Evolutionary conservation across 2,888 invertebrate genomes (phyloP).

Genomic region (Torymus tubicola): DNA sequence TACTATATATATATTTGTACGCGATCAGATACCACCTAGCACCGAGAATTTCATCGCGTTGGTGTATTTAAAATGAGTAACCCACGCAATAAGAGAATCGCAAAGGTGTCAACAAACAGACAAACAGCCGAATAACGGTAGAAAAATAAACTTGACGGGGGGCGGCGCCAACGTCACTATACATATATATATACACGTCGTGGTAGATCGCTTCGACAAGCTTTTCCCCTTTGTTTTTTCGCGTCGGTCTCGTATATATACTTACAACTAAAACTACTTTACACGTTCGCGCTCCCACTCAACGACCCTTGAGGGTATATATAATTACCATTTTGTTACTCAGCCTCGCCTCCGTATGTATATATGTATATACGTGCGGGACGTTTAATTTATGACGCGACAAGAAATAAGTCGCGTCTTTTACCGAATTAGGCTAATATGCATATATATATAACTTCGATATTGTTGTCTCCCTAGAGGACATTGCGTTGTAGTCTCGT

Average conservation of each 20-base stretch:
- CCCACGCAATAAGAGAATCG: too few species aligned
- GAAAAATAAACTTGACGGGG: too few species aligned
- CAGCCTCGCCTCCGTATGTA: too few species aligned
- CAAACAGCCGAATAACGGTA: too few species aligned
- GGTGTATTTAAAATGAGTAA: too few species aligned
- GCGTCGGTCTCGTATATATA: slow-evolving; percentile 42
- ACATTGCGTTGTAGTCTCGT: background rate
- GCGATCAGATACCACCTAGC: too few species aligned
- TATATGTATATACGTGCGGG: too few species aligned
- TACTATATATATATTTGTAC: too few species aligned
- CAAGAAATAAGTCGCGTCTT: background rate
- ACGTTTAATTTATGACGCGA: background rate
- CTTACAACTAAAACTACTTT: slow-evolving; percentile 62
- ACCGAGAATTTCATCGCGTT: too few species aligned
- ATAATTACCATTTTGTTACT: slow-evolving; percentile 30
- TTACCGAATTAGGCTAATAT: slow-evolving; percentile 21
- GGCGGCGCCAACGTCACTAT: too few species aligned
- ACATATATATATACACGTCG: too few species aligned
- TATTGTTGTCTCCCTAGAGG: background rate
- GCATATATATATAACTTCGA: slow-evolving; percentile 1
- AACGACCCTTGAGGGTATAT: background rate
- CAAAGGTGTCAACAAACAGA: too few species aligned
- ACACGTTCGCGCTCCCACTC: slow-evolving; percentile 1
- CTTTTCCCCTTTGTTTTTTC: slow-evolving; percentile 59
- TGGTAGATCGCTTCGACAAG: slow-evolving; percentile 48